These are phyloP conservation scores for Conus canariensis DNA, from an alignment of 2,888 invertebrate genomes.

Conservation along the genomic window DNA sequence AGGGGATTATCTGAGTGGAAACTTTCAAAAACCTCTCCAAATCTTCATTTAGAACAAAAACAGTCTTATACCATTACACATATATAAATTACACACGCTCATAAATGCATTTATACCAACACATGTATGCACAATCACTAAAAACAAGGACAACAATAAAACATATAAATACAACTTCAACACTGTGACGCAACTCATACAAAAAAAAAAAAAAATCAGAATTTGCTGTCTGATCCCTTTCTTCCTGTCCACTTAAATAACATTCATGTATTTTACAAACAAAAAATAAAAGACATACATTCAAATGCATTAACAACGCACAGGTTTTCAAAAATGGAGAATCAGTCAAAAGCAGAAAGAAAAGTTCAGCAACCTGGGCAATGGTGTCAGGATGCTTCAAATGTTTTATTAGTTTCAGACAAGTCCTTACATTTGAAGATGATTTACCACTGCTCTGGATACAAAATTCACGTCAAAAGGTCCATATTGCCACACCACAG, in stretches of 20 bases:
- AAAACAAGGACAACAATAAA: neutral
- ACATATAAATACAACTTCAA: neutral
- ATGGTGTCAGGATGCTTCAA: neutral
- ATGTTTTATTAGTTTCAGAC: neutral
- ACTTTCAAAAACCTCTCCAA: neutral
- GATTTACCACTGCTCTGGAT: neutral
- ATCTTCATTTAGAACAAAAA: neutral
- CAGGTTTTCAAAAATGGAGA: neutral
- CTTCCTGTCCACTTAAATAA: neutral
- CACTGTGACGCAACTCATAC: neutral
- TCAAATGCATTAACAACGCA: neutral
- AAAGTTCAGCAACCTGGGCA: neutral
- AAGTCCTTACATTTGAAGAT: neutral
- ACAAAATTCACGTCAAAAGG: neutral
- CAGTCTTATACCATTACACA: neutral
- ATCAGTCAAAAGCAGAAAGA: neutral
- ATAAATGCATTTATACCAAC: neutral
- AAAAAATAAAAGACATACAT: neutral
- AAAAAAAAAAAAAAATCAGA: neutral
- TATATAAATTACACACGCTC: neutral
- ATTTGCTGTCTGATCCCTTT: neutral
- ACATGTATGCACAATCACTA: neutral
- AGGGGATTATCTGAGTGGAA: neutral
- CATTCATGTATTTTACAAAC: neutral
- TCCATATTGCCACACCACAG: neutral